Evolutionary conservation across 2,113 vertebrate species (phyloP).

Genomic region (Alligator sinensis): DNA sequence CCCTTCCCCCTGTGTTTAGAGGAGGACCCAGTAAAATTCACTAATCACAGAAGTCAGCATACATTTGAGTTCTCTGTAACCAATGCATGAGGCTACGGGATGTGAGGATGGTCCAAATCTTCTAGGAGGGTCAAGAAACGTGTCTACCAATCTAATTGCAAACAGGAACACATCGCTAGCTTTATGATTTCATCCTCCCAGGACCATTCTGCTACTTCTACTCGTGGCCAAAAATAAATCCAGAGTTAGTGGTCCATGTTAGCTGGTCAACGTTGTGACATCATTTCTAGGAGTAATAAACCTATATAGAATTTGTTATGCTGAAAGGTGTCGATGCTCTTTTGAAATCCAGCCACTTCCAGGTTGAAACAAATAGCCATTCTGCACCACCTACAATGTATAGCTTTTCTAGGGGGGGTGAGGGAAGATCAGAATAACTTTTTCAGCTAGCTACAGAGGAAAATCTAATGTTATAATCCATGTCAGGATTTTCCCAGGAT

Average conservation of each 20-base stretch:
- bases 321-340: neutral
- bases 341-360: neutral
- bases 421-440: neutral
- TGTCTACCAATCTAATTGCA: slow-evolving; percentile 3
- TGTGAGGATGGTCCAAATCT: slow-evolving; percentile 20
- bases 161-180: neutral
- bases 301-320: neutral
- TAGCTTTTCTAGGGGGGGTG: rapidly evolving
- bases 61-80: slow-evolving; percentile 43
- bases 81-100: slow-evolving; percentile 15
- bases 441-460: neutral
- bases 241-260: slow-evolving; percentile 38
- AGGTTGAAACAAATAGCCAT: neutral
- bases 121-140: slow-evolving; percentile 60
- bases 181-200: neutral
- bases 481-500: neutral
- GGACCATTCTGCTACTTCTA: neutral
- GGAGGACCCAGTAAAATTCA: slow-evolving; percentile 58
- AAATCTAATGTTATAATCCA: neutral
- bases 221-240: neutral
- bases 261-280: slow-evolving; percentile 58
- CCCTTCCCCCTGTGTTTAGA: neutral
- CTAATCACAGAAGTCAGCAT: slow-evolving; percentile 61
- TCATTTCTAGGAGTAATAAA: slow-evolving; percentile 19
- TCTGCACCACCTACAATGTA: neutral